Evolutionary conservation across 1,140 invertebrate species (phyloP), one percentile per base, ranked within the genome.

Genomic region (Sipha flava): DNA sequence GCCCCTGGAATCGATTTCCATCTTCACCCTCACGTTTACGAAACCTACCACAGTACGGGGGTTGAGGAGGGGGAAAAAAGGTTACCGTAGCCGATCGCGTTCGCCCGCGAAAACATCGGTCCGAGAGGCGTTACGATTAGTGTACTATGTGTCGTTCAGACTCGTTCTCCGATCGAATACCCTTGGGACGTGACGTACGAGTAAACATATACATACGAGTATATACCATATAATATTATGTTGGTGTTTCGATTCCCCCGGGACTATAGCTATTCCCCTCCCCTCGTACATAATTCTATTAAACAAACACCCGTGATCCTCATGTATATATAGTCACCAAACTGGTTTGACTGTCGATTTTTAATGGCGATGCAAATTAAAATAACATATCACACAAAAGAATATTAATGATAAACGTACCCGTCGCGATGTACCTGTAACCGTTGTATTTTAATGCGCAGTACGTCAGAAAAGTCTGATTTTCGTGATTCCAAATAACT

Each of bases 351-450:
- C 6, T 66, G 34, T 66, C 18, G n/a, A 66, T 66, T 40, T 40
- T 40, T 66, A 66, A 66, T 66, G 62, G 62, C 34, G 21, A 40
- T 66, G 31, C 62, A 66, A 66, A 66, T 66, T 66, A 66, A 7
- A n/a, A 66, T 40, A 40, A 66, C 62, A 40, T 40, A 64, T 31
- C n/a, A 21, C 21, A 64, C n/a, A 64, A 21, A 64, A 37, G 34
- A 64, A 37, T 64, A 37, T n/a, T 3, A n/a, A 64, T 64, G 31
- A 64, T 34, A 21, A 12, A 37, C 3, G 18, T n/a, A n/a, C n/a
- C n/a, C n/a, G n/a, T n/a, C n/a, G 31, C 16, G 59, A 29, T 37
- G 10, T 64, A 64, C 7, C 31, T 18, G 57, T n/a, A 23, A 14
- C 4, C 21, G 37, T 21, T 10, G n/a, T n/a, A n/a, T n/a, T n/a